Base-by-base conservation (phyloP, 2,797 vertebrate genomes). In the Acanthornis magna region DNA sequence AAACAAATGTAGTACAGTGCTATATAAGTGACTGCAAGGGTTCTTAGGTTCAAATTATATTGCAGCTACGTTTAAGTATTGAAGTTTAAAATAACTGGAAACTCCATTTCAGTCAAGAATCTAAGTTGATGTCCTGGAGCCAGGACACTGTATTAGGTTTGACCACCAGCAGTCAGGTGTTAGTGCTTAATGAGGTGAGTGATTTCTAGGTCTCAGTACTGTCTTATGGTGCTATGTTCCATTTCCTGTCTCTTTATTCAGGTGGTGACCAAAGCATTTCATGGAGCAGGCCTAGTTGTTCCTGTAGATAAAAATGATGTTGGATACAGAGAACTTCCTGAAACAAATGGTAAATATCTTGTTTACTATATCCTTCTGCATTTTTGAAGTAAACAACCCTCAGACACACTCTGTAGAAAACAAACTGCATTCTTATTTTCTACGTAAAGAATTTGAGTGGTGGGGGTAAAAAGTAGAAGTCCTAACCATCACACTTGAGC, bases 191-290 rank as follows among this genome's bases (percentile, higher is more conserved):
- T 29, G 38, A 65, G 15, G 21, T n/a, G 34, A 54, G 47, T 36
- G 72, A 19, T 12, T 79, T 65, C 67, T 80, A 15, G 43, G 30
- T 85, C 30, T 11, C 16, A 10, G 21, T 66, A 17, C 6, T 74
- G 16, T 32, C n/a, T 68, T 57, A 20, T 0, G 3, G 19, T 57
- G 54, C 25, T 55, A 0, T 40, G 9, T 55, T 86, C 27, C 3
- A 1, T 70, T 68, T 77, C 42, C 53, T 74, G 42, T 50, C 34
- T n/a, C 54, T 89, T 55, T 58, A 9, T 70, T 77, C 90, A 99
- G 99, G 99, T 99, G 29, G 99, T 99, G 85, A 98, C 99, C 73
- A 99, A 99, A 98, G 98, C 99, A 2, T 99, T 99, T 97, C 99
- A 99, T 45, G 97, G 98, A 79, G 99, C 98, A 30, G 99, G 99